Percentiles rank a stretch among this genome's conserved stretches.
Conservation (phyloP, 2,113 vertebrate genomes). For the Hemiscyllium ocellatum region DNA sequence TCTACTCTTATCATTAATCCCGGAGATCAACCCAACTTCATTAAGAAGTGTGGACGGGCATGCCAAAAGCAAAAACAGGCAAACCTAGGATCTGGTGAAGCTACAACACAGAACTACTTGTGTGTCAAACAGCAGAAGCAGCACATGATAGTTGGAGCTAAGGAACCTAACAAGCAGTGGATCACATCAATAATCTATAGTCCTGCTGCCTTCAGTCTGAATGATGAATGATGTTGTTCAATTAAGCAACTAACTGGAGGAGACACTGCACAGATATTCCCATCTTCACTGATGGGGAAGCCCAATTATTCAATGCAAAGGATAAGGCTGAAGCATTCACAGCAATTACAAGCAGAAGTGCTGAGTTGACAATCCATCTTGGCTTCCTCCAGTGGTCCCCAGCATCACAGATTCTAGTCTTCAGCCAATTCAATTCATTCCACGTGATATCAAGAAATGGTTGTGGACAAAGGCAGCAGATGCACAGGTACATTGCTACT, state of each 20-base stretch:
- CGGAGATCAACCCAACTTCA: too few relatives aligned
- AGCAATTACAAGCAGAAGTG: not conserved
- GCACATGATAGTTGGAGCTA: too few relatives aligned
- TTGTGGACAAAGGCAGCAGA: not conserved
- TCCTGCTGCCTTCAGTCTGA: not conserved
- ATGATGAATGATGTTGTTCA: not conserved
- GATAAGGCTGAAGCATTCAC: not conserved
- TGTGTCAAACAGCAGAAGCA: too few relatives aligned
- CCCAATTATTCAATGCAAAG: not conserved
- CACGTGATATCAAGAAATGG: not conserved
- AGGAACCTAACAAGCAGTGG: not conserved
- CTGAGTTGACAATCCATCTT: not conserved
- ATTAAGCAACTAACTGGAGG: not conserved
- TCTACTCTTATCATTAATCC: too few relatives aligned
- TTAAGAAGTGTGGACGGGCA: too few relatives aligned
- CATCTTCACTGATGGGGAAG: not conserved
- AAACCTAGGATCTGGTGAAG: too few relatives aligned
- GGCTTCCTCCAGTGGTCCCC: not conserved
- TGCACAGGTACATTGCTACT: not conserved
- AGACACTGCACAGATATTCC: not conserved
- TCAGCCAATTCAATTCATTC: not conserved
- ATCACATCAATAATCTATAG: not conserved
- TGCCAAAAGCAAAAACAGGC: too few relatives aligned
- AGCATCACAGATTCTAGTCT: not conserved
- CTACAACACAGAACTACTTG: too few relatives aligned